These are phyloP conservation scores for Acanthococcus lagerstroemiae DNA, from an alignment of 2,888 invertebrate species.

Conservation along the genomic window DNA sequence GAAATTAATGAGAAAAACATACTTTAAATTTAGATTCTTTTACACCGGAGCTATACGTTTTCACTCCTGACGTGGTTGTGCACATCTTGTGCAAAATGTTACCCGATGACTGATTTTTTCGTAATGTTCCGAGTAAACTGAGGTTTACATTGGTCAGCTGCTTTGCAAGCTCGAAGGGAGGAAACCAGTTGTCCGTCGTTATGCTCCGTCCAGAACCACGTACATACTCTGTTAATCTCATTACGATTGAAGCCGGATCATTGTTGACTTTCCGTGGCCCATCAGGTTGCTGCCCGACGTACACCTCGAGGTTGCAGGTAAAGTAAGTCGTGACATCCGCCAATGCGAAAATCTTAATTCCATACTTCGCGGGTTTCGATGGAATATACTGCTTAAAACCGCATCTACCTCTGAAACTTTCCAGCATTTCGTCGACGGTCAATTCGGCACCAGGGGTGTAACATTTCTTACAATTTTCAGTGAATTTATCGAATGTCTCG, in stretches of 20 bases:
- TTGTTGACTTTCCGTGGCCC: background rate
- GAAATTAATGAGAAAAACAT: no score
- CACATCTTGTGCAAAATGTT: background rate
- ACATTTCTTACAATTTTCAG: background rate
- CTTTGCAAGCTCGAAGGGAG: constrained; percentile 13
- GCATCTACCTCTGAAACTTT: background rate
- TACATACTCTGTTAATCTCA: background rate
- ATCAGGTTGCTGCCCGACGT: background rate
- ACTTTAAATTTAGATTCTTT: no score
- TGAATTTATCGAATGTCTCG: background rate
- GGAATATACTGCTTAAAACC: background rate
- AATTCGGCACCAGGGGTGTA: background rate
- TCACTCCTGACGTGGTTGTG: background rate
- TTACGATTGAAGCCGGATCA: background rate
- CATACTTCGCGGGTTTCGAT: background rate
- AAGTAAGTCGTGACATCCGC: background rate
- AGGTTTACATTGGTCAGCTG: constrained; percentile 12
- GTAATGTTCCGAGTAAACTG: constrained; percentile 20
- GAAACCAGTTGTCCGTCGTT: constrained; percentile 21
- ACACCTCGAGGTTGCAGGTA: background rate
- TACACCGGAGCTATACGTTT: no score
- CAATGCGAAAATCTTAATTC: background rate
- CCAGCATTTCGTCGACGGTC: background rate
- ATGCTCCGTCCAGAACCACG: background rate
- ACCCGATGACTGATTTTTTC: constrained; percentile 7